Evolutionary conservation across 2,113 vertebrate genomes (phyloP), one percentile per base, ranked within the genome.

Genomic region (Accipiter virgatus): DNA sequence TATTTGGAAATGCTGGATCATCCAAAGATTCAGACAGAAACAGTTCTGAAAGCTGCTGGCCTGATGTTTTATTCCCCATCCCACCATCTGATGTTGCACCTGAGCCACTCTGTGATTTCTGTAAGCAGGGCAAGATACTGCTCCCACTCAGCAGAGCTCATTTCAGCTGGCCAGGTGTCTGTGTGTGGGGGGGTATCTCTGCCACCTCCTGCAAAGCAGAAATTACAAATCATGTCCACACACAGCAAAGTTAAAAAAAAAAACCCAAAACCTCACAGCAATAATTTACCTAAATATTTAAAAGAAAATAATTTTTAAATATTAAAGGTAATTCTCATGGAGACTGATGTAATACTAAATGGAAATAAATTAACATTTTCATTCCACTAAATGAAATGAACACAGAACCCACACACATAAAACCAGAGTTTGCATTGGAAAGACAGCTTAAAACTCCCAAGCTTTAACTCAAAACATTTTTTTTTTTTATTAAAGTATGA

Each of bases 401-500:
- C 61, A 73, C 36, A 73, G 38, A 82, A 86, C 48, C 38, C 71
- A 15, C 16, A 38, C 36, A 38, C 32, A 62, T 50, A 32, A 86
- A 93, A 75, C 22, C 43, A 38, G 40, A 50, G n/a, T 78, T 32
- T 77, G 48, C n/a, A 53, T 11, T 93, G 74, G 73, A 95, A 81
- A 89, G 56, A 92, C 82, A 95, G 58, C 65, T 95, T 83, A 92
- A 96, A 96, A 96, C 52, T 62, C 95, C 78, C 93, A 90, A 38
- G 53, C 29, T 96, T 98, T 96, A 96, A 97, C 62, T 96, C 95
- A 97, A 80, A 98, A 96, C 92, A 55, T 92, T 95, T 96, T 97
- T 97, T 97, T 97, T 97, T 97, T 98, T 98, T 97, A 98, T 98
- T 98, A 97, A 98, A 98, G 97, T 98, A 97, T 95, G 97, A 97